These are phyloP conservation scores for Thalassophryne amazonica DNA, from an alignment of 2,797 vertebrate species.

Conservation along the genomic window DNA sequence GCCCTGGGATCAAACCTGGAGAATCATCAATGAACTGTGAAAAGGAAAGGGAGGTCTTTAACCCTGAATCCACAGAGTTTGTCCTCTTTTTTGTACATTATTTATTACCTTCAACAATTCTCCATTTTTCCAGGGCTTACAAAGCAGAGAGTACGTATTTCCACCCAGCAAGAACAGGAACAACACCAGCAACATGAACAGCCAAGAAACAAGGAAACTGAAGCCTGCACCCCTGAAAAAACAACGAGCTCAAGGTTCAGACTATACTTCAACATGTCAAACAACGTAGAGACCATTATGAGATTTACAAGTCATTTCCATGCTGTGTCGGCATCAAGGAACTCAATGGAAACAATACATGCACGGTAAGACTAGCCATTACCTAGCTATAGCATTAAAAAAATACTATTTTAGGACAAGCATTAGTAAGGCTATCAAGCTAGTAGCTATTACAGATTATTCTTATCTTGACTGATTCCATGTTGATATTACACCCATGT, in stretches of 20 bases:
- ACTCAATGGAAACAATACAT: too few relatives aligned
- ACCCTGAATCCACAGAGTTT: neutral
- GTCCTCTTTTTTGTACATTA: neutral
- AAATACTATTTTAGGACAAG: too few relatives aligned
- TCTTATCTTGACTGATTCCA: too few relatives aligned
- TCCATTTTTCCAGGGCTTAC: slow-evolving; percentile 76
- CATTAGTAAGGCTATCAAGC: too few relatives aligned
- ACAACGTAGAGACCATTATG: too few relatives aligned
- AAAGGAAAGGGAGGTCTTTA: slow-evolving; percentile 6
- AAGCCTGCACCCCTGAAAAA: slow-evolving; percentile 81
- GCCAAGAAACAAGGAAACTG: slow-evolving; percentile 88
- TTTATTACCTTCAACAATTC: slow-evolving; percentile 79
- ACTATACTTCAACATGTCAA: neutral
- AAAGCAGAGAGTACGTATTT: slow-evolving; percentile 79
- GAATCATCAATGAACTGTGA: slow-evolving; percentile 80
- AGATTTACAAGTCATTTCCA: too few relatives aligned
- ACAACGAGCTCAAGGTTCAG: slow-evolving; percentile 29
- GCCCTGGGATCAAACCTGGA: slow-evolving; percentile 56
- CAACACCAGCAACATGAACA: slow-evolving; percentile 84
- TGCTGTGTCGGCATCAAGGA: too few relatives aligned
- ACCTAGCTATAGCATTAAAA: too few relatives aligned
- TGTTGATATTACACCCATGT: too few relatives aligned
- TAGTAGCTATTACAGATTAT: too few relatives aligned
- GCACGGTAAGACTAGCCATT: too few relatives aligned
- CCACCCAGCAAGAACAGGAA: slow-evolving; percentile 83